A percentile compares a stretch with the other conserved stretches of the same genome.
These are phyloP conservation scores for Neoascia interrupta DNA, from an alignment of 2,888 invertebrate genomes.

Conservation along the genomic window DNA sequence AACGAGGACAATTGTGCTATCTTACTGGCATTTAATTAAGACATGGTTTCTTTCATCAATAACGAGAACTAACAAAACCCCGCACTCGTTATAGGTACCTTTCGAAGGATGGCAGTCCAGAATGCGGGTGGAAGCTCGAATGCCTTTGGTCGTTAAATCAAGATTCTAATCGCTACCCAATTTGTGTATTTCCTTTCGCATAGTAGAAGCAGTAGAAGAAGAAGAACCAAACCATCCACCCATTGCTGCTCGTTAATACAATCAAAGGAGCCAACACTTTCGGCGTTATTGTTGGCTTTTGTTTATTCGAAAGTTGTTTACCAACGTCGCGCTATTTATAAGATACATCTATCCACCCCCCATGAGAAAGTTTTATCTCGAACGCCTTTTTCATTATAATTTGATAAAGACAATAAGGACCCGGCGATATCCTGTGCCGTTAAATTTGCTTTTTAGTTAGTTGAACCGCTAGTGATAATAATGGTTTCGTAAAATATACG, in stretches of 20 bases:
- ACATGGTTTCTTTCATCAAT: slow-evolving; percentile 54
- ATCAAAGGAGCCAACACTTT: neutral
- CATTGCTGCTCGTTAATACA: neutral
- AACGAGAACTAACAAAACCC: slow-evolving; percentile 33
- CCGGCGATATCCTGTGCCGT: too few species aligned
- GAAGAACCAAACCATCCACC: neutral
- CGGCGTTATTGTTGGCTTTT: neutral
- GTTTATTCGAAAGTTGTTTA: neutral
- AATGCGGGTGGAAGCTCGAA: slow-evolving; percentile 27
- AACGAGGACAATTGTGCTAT: slow-evolving; percentile 50
- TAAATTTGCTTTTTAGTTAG: too few species aligned
- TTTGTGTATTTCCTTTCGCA: slow-evolving; percentile 33
- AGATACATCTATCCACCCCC: neutral
- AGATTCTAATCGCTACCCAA: slow-evolving; percentile 62
- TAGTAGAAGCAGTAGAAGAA: too few species aligned
- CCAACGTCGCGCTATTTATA: neutral
- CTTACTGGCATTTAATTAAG: slow-evolving; percentile 59
- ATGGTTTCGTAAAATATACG: too few species aligned
- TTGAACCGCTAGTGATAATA: too few species aligned
- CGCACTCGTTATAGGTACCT: neutral
- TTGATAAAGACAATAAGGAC: neutral
- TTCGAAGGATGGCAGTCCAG: neutral
- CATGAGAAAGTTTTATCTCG: neutral
- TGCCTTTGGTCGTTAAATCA: slow-evolving; percentile 59
- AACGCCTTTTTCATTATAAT: neutral